Conservation (phyloP, 2,797 vertebrate genomes). For the Chelon auratus region DNA sequence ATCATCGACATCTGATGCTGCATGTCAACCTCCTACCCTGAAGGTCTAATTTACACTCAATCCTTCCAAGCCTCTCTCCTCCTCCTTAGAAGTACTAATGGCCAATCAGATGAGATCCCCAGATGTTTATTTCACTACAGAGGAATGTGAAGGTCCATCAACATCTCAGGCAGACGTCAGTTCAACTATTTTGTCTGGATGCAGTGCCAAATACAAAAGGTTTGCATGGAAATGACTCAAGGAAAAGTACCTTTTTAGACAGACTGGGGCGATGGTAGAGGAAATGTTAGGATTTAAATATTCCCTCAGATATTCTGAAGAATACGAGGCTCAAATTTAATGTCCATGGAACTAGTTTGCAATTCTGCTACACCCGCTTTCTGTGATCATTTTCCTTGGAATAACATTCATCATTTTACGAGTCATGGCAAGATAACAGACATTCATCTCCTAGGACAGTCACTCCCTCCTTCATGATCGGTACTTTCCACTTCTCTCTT, state of each 20-base stretch:
- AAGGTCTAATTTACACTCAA: constrained; percentile 67
- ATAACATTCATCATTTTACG: constrained; percentile 58
- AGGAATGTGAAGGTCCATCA: constrained; percentile 67
- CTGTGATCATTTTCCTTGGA: constrained; percentile 54
- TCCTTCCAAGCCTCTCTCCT: constrained; percentile 53
- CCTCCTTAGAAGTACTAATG: constrained; percentile 38
- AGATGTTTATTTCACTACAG: constrained; percentile 68
- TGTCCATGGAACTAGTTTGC: constrained; percentile 17
- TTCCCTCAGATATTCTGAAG: accelerated
- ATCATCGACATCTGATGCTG: constrained; percentile 60
- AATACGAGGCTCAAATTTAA: constrained; percentile 15
- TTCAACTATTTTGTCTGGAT: constrained; percentile 53
- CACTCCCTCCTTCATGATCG: constrained; percentile 43
- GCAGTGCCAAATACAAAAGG: constrained; percentile 18
- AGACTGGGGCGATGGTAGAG: constrained; percentile 7
- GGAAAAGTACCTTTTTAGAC: constrained; percentile 19
- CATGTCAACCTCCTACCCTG: constrained; percentile 60
- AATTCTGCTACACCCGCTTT: constrained; percentile 53
- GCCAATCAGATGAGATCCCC: constrained; percentile 60
- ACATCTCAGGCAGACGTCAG: constrained; percentile 54
- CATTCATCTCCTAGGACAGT: constrained; percentile 52
- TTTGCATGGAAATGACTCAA: constrained; percentile 25
- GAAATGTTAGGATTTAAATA: not conserved
- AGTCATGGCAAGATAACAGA: constrained; percentile 65
- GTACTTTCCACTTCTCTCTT: constrained; percentile 47